Percentiles rank a stretch among this genome's conserved stretches.
These are phyloP conservation scores for Thalpophila matura DNA, from an alignment of 2,888 invertebrate species.

Conservation along the genomic window DNA sequence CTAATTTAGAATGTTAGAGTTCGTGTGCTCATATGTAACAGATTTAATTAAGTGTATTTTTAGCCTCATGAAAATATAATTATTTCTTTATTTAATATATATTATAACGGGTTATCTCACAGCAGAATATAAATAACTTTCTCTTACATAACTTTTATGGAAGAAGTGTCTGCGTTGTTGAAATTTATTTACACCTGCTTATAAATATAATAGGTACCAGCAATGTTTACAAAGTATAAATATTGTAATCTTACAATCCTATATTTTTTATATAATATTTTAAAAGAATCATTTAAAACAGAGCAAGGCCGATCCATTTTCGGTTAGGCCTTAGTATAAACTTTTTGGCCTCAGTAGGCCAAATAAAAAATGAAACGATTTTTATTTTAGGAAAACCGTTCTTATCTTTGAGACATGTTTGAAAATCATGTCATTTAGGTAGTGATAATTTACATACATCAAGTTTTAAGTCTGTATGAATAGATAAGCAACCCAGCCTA, in stretches of 20 bases:
- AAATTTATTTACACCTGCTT: constrained; percentile 29
- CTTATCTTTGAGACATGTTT: too few species aligned
- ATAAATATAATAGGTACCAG: constrained; percentile 1
- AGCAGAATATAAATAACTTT: constrained; percentile 56
- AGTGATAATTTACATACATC: too few species aligned
- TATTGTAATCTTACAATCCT: too few species aligned
- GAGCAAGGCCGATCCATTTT: not conserved
- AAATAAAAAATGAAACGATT: not conserved
- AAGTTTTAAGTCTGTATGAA: constrained; percentile 20
- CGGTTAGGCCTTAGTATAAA: not conserved
- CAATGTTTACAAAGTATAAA: not conserved
- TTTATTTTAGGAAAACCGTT: not conserved
- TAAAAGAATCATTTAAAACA: not conserved
- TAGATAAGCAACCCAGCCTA: constrained; percentile 27
- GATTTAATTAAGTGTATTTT: constrained; percentile 48
- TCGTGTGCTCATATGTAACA: constrained; percentile 57
- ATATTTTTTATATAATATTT: not conserved
- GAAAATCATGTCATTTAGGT: too few species aligned
- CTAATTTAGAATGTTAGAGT: constrained; percentile 62
- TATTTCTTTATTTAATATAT: constrained; percentile 53
- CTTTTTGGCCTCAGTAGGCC: not conserved
- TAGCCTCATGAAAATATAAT: constrained; percentile 62
- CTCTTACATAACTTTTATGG: constrained; percentile 27
- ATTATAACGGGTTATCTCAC: constrained; percentile 54
- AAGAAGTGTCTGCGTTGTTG: constrained; percentile 21